Base-by-base conservation (phyloP, 2,797 vertebrate genomes). In the Sarcoramphus papa region DNA sequence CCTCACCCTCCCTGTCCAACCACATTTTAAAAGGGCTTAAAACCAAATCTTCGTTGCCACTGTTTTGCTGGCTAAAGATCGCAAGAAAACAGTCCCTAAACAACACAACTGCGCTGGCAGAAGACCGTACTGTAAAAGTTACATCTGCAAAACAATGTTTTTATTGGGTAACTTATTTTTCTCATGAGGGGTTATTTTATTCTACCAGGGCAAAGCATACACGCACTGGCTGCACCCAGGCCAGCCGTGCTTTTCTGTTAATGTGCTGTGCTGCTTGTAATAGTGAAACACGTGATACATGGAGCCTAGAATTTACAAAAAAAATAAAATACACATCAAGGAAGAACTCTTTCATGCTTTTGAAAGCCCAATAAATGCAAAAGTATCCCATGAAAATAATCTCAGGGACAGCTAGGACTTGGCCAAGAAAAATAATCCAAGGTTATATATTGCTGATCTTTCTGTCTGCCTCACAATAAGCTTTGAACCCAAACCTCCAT, bases 351-450 rank as follows among this genome's bases (percentile, higher is more conserved):
- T 48, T 27, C 27, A 21, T 51, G 45, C 57, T 69, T 75, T 69
- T 35, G 62, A 69, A 59, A 90, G 48, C 37, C 19, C 14, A 87
- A 33, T 54, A 95, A 87, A 86, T 50, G 68, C 18, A n/a, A 3
- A 80, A 91, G 5, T 40, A 93, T 47, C 21, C 63, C 50, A 41
- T 9, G 19, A 74, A 93, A 92, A 85, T 33, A 75, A 47, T 91
- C 56, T 79, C 87, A 31, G 60, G 50, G 31, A 92, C 41, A 85
- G 59, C 28, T 6, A 82, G 10, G 63, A 51, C 30, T 63, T 21
- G 9, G 83, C 67, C 90, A 96, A 92, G 69, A 84, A 91, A 93
- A 96, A 92, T 41, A 85, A 85, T 31, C 81, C 56, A 37, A 70
- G 27, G 68, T 95, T 79, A 79, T 51, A 50, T 37, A 92, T 16